Evolutionary conservation across 2,113 vertebrate species (phyloP), one percentile per base, ranked within the genome.

Genomic region (Tylochromis polylepis): DNA sequence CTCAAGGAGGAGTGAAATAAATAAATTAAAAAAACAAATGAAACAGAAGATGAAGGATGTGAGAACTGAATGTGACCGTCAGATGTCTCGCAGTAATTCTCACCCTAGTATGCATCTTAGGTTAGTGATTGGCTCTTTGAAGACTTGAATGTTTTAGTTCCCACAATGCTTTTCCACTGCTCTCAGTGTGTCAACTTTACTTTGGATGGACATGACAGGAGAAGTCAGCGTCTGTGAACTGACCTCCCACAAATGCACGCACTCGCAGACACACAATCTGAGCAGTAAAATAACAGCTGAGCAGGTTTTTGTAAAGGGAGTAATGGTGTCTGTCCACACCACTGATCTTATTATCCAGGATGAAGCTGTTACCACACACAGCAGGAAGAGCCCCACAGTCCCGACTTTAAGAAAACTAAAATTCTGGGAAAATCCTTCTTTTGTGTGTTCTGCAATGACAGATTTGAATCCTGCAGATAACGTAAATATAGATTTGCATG

Each of bases 181-280:
- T 29, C 67, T 57, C 82, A 27, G 53, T n/a, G 77, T 31, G 83
- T 56, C 27, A 14, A 62, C 88, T 91, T 92, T 89, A 90, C 87
- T 92, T 90, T 93, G 90, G 91, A 93, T 11, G 3, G 55, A 87
- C 72, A 82, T 90, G 49, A 92, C 67, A 81, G 70, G 41, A 75
- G 24, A 80, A 62, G 62, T 85, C 72, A 20, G 36, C 1, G 24
- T 43, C 78, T 53, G 81, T 22, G 24, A 38, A 75, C 75, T 43
- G 58, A 91, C 77, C 78, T 77, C 86, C 57, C 49, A 55, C 75
- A 65, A 34, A 77, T 0, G 2, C 16, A 5, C 43, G 7, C 51
- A 41, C 36, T 62, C n/a, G 5, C 80, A 79, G 9, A 88, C 38
- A 11, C 78, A 82, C 80, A 70, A 46, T 5, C 15, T 2, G 79